phyloP scores from a whole-genome alignment of 1,140 invertebrate genomes.

The Pogonus chalceus region DNA sequence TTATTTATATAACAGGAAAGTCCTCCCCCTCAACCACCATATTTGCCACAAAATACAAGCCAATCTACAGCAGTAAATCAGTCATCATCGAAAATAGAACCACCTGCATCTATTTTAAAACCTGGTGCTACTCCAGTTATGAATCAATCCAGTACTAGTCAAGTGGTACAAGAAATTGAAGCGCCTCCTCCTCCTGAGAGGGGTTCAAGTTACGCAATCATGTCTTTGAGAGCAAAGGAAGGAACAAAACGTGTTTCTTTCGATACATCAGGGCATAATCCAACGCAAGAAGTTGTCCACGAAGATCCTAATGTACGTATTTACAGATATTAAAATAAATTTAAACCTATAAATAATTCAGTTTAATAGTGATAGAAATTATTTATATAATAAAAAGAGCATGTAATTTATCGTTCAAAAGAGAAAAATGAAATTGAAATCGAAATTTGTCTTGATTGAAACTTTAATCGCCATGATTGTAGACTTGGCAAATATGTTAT shows the following conservation, averaged over 20 bases:
- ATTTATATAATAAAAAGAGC: too few relatives aligned
- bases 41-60: constrained; percentile 17
- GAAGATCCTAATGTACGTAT: constrained; percentile 72
- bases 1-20: constrained; percentile 28
- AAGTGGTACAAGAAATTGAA: constrained; percentile 21
- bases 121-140: constrained; percentile 16
- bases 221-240: constrained; percentile 50
- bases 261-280: constrained; percentile 19
- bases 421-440: too few relatives aligned
- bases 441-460: too few relatives aligned
- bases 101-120: constrained; percentile 32
- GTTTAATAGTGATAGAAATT: background rate
- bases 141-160: constrained; percentile 20
- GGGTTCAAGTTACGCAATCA: constrained; percentile 70
- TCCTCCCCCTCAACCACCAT: constrained; percentile 18
- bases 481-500: too few relatives aligned
- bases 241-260: constrained; percentile 38
- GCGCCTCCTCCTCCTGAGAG: constrained; percentile 65
- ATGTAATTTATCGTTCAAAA: too few relatives aligned
- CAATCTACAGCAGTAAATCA: background rate
- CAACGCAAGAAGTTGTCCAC: constrained; percentile 45
- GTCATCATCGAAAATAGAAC: constrained; percentile 9
- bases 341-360: background rate
- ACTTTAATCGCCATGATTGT: too few relatives aligned
- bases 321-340: background rate